Percentiles rank a stretch among this genome's conserved stretches.
These are phyloP conservation scores for Paramuricea clavata DNA, from an alignment of 92 coral and sea anemone genomes.

Conservation along the genomic window DNA sequence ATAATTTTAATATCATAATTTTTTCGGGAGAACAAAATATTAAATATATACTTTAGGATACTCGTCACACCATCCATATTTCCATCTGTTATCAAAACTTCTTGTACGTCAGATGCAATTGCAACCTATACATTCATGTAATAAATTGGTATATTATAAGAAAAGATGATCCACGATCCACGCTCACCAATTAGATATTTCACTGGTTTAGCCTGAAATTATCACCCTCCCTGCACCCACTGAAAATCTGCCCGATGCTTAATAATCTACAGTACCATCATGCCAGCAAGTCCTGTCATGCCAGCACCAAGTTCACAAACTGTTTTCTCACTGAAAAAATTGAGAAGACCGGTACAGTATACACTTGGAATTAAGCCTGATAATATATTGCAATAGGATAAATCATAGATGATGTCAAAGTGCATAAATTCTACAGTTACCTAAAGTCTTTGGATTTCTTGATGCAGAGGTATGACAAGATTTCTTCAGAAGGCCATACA, in stretches of 20 bases:
- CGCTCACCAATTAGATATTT: too few relatives aligned
- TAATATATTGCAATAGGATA: too few relatives aligned
- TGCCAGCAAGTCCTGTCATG: slow-evolving; percentile 89
- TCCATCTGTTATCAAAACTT: slow-evolving; percentile 87
- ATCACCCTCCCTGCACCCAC: too few relatives aligned
- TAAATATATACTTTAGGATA: slow-evolving; percentile 58
- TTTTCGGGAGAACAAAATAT: neutral
- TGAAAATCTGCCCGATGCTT: too few relatives aligned
- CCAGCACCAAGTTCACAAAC: slow-evolving; percentile 98
- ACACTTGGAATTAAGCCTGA: neutral
- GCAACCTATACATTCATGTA: slow-evolving; percentile 81
- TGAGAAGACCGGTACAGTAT: neutral
- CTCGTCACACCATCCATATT: slow-evolving; percentile 81
- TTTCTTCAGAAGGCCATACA: slow-evolving; percentile 96
- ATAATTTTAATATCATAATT: too few relatives aligned
- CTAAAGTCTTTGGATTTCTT: slow-evolving; percentile 65
- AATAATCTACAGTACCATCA: slow-evolving; percentile 43
- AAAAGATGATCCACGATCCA: too few relatives aligned
- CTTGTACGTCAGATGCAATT: slow-evolving; percentile 69
- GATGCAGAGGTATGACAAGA: slow-evolving; percentile 76
- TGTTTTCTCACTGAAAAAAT: slow-evolving; percentile 60
- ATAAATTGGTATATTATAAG: neutral
- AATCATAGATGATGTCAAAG: too few relatives aligned
- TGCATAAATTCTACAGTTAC: slow-evolving; percentile 35
- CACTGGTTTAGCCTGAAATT: too few relatives aligned